A percentile compares a stretch with the other conserved stretches of the same genome.
Evolutionary conservation across 2,113 vertebrate genomes (phyloP).

Genomic region (Cebidichthys violaceus): DNA sequence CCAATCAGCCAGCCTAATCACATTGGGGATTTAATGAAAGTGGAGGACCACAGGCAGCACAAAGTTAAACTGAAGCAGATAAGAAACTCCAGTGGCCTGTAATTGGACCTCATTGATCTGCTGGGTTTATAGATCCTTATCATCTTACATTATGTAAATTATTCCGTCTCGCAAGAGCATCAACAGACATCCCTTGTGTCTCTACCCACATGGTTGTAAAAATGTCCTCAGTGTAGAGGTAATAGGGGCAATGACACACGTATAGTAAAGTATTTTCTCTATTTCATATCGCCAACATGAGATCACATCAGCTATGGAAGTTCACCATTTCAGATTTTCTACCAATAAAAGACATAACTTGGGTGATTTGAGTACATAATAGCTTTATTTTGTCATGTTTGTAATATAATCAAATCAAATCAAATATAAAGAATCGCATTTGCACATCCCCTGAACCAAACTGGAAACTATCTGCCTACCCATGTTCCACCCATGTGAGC

Average conservation of each 20-base stretch:
- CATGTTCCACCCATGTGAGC: constrained; percentile 75
- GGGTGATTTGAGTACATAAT: not conserved
- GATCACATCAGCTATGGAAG: not conserved
- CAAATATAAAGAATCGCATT: not conserved
- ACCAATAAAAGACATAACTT: not conserved
- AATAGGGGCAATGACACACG: not conserved
- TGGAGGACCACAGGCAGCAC: constrained; percentile 74
- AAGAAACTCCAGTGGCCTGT: constrained; percentile 81
- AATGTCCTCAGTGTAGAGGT: constrained; percentile 1
- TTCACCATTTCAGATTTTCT: not conserved
- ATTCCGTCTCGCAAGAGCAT: constrained; percentile 54
- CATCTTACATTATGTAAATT: constrained; percentile 79
- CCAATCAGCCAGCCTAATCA: constrained; percentile 78
- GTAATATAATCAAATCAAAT: not conserved
- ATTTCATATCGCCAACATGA: not conserved
- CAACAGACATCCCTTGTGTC: constrained; percentile 56
- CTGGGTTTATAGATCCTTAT: constrained; percentile 79
- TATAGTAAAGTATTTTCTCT: not conserved
- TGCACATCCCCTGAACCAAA: constrained; percentile 37
- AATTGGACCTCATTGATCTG: constrained; percentile 83
- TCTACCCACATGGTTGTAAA: constrained; percentile 32
- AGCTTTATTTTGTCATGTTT: not conserved
- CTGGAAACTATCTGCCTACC: constrained; percentile 47
- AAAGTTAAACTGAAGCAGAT: constrained; percentile 79
- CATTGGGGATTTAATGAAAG: constrained; percentile 80